Evolutionary conservation across 2,113 vertebrate genomes (phyloP).

Genomic region (Accipiter cooperii): DNA sequence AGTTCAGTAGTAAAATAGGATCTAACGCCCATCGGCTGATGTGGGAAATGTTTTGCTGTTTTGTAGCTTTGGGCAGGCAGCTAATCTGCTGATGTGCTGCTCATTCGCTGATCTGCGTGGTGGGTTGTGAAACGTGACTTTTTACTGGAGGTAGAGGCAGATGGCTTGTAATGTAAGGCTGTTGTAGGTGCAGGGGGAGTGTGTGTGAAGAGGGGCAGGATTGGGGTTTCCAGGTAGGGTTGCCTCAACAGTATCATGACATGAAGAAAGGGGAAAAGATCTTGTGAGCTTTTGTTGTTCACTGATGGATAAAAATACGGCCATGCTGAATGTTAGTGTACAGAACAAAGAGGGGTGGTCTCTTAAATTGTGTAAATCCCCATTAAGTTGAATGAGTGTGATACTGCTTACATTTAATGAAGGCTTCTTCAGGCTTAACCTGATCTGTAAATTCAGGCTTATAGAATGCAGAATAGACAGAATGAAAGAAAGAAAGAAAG

Average conservation of each 20-base stretch:
- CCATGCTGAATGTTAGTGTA: neutral
- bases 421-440: neutral
- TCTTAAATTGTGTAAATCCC: neutral
- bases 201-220: neutral
- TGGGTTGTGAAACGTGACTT: constrained; percentile 21
- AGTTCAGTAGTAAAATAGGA: neutral
- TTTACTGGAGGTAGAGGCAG: neutral
- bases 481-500: neutral
- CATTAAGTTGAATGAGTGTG: neutral
- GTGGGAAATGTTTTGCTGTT: neutral
- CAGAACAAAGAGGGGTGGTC: constrained; percentile 45
- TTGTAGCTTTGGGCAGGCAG: constrained; percentile 10
- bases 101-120: neutral
- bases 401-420: neutral
- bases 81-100: constrained; percentile 23
- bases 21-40: neutral
- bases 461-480: neutral
- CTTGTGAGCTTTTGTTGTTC: neutral
- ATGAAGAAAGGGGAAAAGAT: neutral
- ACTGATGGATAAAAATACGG: neutral
- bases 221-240: neutral
- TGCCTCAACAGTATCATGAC: neutral
- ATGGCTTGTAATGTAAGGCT: neutral
- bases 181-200: accelerated
- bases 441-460: neutral